Percentiles rank a stretch among this genome's conserved stretches.
phyloP scores from a whole-genome alignment of 2,888 invertebrate species.

The Amiota minor region DNA sequence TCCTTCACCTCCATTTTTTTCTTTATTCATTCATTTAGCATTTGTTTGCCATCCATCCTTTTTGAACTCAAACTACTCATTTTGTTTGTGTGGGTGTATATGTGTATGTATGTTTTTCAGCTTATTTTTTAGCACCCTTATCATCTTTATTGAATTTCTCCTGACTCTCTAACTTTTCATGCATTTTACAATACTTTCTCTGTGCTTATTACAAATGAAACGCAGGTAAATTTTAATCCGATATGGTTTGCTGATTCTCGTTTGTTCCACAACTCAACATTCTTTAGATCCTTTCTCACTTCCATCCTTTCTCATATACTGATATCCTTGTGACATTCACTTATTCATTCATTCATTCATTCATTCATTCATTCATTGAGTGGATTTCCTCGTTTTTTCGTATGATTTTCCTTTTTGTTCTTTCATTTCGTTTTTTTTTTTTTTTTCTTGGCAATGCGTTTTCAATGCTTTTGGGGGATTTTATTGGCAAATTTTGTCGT shows the following conservation, averaged over 20 bases:
- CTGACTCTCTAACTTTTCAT: background rate
- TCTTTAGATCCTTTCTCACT: background rate
- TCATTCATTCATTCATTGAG: background rate
- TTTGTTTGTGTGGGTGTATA: background rate
- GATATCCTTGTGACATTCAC: background rate
- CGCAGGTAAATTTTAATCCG: conserved; percentile 49
- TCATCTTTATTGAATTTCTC: conserved; percentile 11
- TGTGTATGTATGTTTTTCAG: too few species aligned
- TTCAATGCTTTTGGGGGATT: too few species aligned
- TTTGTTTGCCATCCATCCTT: conserved; percentile 41
- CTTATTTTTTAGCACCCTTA: conserved; percentile 1
- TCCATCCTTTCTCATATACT: conserved; percentile 30
- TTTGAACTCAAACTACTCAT: conserved; percentile 13
- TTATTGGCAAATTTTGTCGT: too few species aligned
- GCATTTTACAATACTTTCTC: too few species aligned
- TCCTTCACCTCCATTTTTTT: conserved; percentile 7
- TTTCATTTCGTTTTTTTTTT: background rate
- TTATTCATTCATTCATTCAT: conserved; percentile 5
- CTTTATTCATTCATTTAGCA: conserved; percentile 38
- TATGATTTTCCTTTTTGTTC: background rate
- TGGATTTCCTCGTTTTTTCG: background rate
- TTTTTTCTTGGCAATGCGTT: background rate
- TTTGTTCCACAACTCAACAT: conserved; percentile 18
- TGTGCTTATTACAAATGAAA: background rate
- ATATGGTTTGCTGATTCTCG: conserved; percentile 38